Conservation (phyloP, 2,888 invertebrate genomes). For the Oligia latruncula region DNA sequence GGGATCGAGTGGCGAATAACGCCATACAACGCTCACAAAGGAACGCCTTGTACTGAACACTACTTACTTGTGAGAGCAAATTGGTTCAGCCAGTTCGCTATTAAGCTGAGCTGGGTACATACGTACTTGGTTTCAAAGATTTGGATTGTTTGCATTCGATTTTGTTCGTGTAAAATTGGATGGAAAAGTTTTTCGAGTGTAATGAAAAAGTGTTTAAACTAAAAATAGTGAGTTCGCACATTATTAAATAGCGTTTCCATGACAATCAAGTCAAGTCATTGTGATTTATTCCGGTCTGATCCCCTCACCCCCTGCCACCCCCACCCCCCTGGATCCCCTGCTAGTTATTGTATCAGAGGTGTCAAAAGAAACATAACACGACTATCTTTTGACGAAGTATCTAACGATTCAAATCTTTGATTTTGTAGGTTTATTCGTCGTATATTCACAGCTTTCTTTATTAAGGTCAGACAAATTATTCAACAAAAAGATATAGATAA, state of each 20-base stretch:
- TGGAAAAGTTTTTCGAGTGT: background rate
- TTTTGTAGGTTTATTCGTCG: background rate
- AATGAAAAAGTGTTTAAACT: background rate
- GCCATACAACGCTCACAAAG: constrained; percentile 37
- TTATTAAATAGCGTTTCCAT: background rate
- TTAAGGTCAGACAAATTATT: background rate
- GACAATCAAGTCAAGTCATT: background rate
- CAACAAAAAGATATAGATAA: background rate
- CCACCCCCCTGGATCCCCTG: no score
- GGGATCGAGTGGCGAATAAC: constrained; percentile 27
- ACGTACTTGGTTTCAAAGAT: constrained; percentile 27
- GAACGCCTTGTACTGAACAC: constrained; percentile 16
- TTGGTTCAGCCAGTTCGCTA: constrained; percentile 51
- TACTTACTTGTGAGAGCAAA: constrained; percentile 47
- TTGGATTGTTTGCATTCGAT: background rate
- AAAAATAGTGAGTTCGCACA: background rate
- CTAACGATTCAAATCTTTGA: background rate
- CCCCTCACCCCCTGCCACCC: no score
- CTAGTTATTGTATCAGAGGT: background rate
- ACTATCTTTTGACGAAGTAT: background rate
- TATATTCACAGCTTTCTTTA: background rate
- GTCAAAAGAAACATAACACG: background rate
- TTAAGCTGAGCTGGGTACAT: constrained; percentile 38
- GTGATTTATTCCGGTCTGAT: no score
- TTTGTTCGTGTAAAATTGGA: background rate